Evolutionary conservation across 2,797 vertebrate genomes (phyloP), one percentile per base, ranked within the genome.

Genomic region (Sebastes dallii): DNA sequence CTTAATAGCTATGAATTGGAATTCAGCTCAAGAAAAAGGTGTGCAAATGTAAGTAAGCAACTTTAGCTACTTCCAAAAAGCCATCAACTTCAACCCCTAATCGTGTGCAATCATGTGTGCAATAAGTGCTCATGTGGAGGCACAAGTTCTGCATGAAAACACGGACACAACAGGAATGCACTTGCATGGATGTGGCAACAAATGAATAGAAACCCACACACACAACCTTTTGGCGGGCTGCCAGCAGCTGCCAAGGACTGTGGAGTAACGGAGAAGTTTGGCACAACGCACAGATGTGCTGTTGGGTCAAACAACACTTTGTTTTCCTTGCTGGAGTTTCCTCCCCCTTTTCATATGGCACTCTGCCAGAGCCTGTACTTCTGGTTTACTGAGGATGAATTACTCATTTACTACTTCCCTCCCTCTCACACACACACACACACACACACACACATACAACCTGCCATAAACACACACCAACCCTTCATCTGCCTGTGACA

Each of bases 301-400:
- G 52, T 75, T 55, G 87, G 90, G 89, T 90, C 91, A 92, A 91
- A 93, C 87, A 89, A 89, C 83, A 87, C 89, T 90, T 88, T 89
- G 80, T 83, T 88, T 87, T 83, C 67, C 73, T 77, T 36, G 46
- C 80, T 73, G 74, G 75, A 84, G 83, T 93, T 90, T 88, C 87
- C 85, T 75, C 84, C 78, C 78, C 34, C 80, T 83, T 83, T 80
- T 74, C 60, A 67, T 10, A 30, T 90, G 89, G 87, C 81, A 1
- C 67, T 29, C 30, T 18, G 88, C 92, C 91, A 91, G 67, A 60
- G 70, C 56, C 59, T 73, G 80, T 77, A 85, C 88, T 88, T 66
- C 66, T 83, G 71, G 22, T 85, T 81, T 73, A 72, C 69, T 24
- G 68, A 79, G 78, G 82, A 66, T 83, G 79, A 87, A 89, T 90